These are phyloP conservation scores for Sesamia inferens DNA, from an alignment of 2,888 invertebrate species.

Conservation along the genomic window DNA sequence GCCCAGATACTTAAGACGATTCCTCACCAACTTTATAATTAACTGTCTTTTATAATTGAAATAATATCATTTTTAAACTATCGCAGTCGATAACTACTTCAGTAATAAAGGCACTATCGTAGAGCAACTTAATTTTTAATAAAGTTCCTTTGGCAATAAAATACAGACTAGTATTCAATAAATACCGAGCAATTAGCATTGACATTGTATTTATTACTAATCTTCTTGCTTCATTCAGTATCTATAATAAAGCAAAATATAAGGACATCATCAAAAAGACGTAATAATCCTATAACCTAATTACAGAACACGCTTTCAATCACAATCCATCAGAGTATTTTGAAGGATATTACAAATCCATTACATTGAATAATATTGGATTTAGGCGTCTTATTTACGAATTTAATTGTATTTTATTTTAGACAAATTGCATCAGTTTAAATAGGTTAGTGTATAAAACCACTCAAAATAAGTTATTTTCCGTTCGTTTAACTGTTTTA, in stretches of 20 bases:
- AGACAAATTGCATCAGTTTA: background rate
- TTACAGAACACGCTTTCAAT: background rate
- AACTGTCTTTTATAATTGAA: constrained; percentile 21
- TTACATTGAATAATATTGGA: background rate
- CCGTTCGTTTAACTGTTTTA: background rate
- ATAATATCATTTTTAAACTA: constrained; percentile 12
- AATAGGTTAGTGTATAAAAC: background rate
- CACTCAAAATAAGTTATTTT: background rate
- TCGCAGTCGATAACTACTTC: background rate
- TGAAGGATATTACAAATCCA: background rate
- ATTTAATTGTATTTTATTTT: background rate
- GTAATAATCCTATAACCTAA: background rate
- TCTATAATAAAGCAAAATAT: background rate
- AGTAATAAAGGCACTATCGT: constrained; percentile 4
- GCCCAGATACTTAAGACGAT: constrained; percentile 14
- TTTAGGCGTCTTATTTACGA: background rate
- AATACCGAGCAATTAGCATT: constrained; percentile 1
- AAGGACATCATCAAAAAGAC: background rate
- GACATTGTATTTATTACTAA: background rate
- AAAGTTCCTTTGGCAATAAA: background rate
- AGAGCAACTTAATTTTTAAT: background rate
- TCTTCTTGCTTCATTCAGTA: background rate
- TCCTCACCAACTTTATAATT: background rate
- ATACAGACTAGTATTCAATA: background rate
- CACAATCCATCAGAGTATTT: background rate